Percentiles rank a stretch among this genome's conserved stretches.
These are phyloP conservation scores for Lordiphosa stackelbergi DNA, from an alignment of 1,140 invertebrate species.

Conservation along the genomic window DNA sequence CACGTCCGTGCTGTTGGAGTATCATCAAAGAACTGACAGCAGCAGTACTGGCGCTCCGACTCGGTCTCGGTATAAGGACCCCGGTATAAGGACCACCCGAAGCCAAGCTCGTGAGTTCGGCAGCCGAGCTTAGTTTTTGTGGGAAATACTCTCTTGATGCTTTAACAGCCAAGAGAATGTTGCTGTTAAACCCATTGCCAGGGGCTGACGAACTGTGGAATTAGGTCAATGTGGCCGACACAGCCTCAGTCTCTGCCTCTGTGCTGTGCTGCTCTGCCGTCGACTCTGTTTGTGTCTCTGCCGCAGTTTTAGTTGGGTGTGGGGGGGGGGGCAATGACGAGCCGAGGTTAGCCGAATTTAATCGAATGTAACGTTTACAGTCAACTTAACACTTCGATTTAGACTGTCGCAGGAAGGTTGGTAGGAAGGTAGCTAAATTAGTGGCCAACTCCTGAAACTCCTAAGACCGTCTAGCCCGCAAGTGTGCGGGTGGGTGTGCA, in stretches of 20 bases:
- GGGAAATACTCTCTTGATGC: constrained; percentile 28
- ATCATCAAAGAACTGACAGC: constrained; percentile 39
- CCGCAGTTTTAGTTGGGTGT: background rate
- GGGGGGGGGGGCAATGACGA: constrained; percentile 10
- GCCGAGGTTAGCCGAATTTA: constrained; percentile 44
- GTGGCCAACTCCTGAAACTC: constrained; percentile 25
- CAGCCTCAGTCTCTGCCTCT: background rate
- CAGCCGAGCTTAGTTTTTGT: background rate
- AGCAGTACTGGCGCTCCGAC: constrained; percentile 1
- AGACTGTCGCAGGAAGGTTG: constrained; percentile 31
- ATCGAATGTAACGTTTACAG: constrained; percentile 62
- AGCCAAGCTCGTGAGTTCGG: background rate
- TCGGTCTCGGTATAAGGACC: background rate
- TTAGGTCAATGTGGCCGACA: constrained; percentile 24
- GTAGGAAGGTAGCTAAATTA: constrained; percentile 24
- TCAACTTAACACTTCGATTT: constrained; percentile 57
- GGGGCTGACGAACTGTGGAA: constrained; percentile 22
- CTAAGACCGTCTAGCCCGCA: constrained; percentile 10
- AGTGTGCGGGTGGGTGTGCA: constrained; percentile 6
- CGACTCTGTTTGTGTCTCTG: constrained; percentile 7
- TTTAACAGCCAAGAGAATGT: constrained; percentile 7
- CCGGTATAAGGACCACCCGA: background rate
- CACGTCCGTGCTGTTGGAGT: constrained; percentile 33
- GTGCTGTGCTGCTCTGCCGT: background rate
- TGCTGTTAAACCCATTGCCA: background rate